phyloP scores from a whole-genome alignment of 1,140 invertebrate genomes.

The Dufourea novaeangliae region DNA sequence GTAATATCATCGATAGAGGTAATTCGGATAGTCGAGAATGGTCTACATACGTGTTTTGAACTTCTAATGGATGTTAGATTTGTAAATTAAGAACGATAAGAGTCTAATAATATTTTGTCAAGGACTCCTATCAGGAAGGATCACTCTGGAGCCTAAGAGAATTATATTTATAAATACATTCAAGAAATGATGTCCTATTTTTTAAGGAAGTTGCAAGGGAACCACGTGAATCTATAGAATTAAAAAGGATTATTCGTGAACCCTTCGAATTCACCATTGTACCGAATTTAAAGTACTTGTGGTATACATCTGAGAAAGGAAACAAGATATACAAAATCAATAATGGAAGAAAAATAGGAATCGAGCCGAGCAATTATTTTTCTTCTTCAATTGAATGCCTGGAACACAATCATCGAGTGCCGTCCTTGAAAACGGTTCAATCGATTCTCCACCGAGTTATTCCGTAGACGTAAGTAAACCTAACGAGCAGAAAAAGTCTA shows the following conservation, averaged over 20 bases:
- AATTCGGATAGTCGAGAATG: too few relatives aligned
- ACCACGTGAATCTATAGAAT: not conserved
- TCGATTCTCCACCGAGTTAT: conserved; percentile 14
- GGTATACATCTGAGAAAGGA: not conserved
- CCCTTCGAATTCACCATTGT: too few relatives aligned
- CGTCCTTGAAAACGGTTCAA: conserved; percentile 25
- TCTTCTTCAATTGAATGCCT: not conserved
- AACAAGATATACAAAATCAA: not conserved
- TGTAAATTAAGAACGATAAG: not conserved
- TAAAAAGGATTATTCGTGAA: too few relatives aligned
- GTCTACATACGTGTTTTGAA: too few relatives aligned
- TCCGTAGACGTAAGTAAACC: conserved; percentile 20
- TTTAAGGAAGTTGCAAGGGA: not conserved
- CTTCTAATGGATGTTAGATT: not conserved
- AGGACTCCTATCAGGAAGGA: not conserved
- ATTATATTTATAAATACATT: conserved; percentile 15
- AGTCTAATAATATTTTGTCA: not conserved
- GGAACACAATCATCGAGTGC: conserved; percentile 5
- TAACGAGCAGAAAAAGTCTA: not conserved
- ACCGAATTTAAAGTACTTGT: too few relatives aligned
- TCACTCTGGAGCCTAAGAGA: not conserved
- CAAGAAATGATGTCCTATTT: not conserved
- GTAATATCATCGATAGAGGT: too few relatives aligned
- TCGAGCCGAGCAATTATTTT: not conserved
- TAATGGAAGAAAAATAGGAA: not conserved